These are phyloP conservation scores for Amphipoea lucens DNA, from an alignment of 2,888 invertebrate species.

Conservation along the genomic window DNA sequence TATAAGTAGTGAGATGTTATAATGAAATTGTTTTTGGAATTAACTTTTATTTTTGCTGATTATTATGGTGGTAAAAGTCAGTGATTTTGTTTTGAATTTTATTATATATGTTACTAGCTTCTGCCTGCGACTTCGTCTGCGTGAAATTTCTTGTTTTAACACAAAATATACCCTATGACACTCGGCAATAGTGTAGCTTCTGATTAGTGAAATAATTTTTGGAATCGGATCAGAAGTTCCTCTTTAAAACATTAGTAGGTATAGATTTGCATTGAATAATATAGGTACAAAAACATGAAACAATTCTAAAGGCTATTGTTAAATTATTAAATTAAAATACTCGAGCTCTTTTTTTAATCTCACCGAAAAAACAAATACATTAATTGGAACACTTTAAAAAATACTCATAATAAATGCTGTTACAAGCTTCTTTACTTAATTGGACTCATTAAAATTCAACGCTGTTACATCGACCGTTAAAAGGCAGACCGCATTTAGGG, in stretches of 20 bases:
- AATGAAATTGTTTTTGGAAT: conserved; percentile 31
- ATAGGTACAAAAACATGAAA: background rate
- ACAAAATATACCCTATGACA: background rate
- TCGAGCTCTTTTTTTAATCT: background rate
- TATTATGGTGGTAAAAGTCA: conserved; percentile 2
- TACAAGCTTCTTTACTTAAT: conserved; percentile 62
- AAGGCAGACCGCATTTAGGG: conserved; percentile 65
- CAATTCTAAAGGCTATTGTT: conserved; percentile 6
- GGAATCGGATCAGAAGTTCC: background rate
- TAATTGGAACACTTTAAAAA: conserved; percentile 53
- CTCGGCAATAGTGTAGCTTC: background rate
- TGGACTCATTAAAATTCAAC: conserved; percentile 66
- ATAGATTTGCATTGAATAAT: background rate
- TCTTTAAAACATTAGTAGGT: background rate
- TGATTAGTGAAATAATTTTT: background rate
- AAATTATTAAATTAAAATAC: conserved; percentile 4
- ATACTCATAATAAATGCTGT: conserved; percentile 38
- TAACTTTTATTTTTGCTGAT: conserved; percentile 6
- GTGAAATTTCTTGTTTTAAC: background rate
- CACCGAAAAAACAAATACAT: conserved; percentile 12
- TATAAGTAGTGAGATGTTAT: conserved; percentile 37
- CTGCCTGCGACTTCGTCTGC: background rate
- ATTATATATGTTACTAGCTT: background rate
- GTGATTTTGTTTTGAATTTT: background rate
- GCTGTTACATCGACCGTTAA: conserved; percentile 59